Evolutionary conservation across 2,113 vertebrate species (phyloP), one percentile per base, ranked within the genome.

Genomic region (Gasterosteus aculeatus): DNA sequence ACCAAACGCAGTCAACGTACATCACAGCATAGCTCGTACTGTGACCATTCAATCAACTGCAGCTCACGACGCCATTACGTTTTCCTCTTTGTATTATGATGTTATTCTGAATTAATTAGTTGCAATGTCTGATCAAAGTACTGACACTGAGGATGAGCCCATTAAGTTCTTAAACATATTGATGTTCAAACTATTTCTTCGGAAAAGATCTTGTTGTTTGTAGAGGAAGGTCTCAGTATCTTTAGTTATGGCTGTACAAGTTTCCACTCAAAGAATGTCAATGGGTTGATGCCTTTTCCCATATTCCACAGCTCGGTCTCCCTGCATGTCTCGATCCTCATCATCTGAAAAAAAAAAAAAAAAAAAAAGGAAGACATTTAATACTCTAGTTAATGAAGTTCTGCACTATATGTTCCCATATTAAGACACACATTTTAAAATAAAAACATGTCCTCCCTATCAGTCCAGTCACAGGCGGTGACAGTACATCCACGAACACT

Each of bases 321-420:
- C 97, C 35, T 97, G 98, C 61, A 96, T 94, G 1, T 99, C 98
- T 64, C 95, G 93, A 66, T 98, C 97, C 26, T 99, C 98, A 12
- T 99, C 98, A 86, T 98, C 98, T 99, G 92, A 72, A 92, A 91
- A 41, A 79, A 58, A 62, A 26, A 72, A 92, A 92, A 41, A 79
- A 58, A 62, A 72, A 92, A 91, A 41, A 79, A 58, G 60, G 7
- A 72, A 76, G 58, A 64, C 11, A 31, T 58, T 5, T 51, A 42
- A 49, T 0, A 47, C 9, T 31, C 15, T 0, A 56, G 3, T 10
- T 10, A 19, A 2, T 19, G 10, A 31, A 29, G n/a, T 14, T 46
- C 10, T 56, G 4, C 47, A 44, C 61, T 26, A 11, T 11, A 68
- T 3, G 54, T 39, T 22, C 18, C 10, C 41, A 29, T 31, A 14